Base-by-base conservation (phyloP, 2,888 invertebrate species). In the Dasysyrphus tricinctus region DNA sequence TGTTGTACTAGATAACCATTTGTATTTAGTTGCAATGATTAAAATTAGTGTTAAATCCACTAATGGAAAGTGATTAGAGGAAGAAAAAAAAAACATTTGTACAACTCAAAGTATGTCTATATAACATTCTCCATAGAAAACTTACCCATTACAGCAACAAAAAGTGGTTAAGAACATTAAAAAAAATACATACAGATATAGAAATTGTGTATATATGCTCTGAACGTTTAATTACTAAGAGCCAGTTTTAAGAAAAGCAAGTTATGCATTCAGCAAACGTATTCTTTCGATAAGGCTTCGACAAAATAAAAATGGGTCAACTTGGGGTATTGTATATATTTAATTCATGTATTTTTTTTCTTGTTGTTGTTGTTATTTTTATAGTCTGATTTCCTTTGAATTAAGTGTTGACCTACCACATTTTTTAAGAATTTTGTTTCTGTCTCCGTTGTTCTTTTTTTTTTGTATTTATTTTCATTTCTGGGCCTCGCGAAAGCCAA, bases 61-160 rank as follows among this genome's bases (percentile, higher is more conserved):
- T 57, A 81, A 81, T 74, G 85, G 81, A 85, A 85, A 85, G 85
- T 85, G 85, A 85, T 78, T 80, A 70, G n/a, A n/a, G n/a, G n/a
- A n/a, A n/a, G n/a, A n/a, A n/a, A 54, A 75, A n/a, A 32, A 44
- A 44, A 59, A 44, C 19, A 73, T 63, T n/a, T 42, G 16, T 24
- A 32, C 32, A 49, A 39, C 16, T 19, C 29, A 47, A 8, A n/a
- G 1, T 2, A 7, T 47, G 7, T 3, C 47, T 34, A 32, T 49
- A 24, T 3, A 3, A 19, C 29, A 19, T 44, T 49, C 29, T 24
- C 4, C 8, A 67, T 37, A 67, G 3, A 65, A 47, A 49, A 65
- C 19, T 34, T 19, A 37, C 34, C 14, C 12, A 49, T 19, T 5
- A 5, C 32, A 14, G n/a, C 24, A 24, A 24, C 0, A 32, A 11